A percentile compares a stretch with the other conserved stretches of the same genome.
Conservation (phyloP, 2,888 invertebrate species). For the Trissonchulus sp. region DNA sequence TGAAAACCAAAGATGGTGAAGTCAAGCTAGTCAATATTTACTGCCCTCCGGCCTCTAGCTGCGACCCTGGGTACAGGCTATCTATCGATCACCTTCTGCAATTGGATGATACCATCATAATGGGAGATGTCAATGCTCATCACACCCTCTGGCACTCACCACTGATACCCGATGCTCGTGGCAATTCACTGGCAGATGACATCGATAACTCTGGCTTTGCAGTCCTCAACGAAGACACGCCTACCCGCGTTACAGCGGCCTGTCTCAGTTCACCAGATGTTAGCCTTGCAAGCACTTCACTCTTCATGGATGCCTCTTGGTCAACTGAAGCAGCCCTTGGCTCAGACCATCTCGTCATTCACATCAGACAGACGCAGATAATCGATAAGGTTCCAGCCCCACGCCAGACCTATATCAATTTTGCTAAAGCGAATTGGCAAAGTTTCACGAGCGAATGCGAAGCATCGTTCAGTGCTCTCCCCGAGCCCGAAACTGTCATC, state of each 20-base stretch:
- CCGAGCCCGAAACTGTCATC: not conserved
- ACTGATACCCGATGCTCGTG: not conserved
- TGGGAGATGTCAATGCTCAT: not conserved
- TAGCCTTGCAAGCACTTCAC: not conserved
- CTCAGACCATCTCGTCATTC: not conserved
- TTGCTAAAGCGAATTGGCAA: slow-evolving; percentile 7
- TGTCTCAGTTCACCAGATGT: not conserved
- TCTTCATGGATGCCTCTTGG: not conserved
- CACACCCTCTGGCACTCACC: slow-evolving; percentile 9
- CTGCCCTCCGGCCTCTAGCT: slow-evolving; percentile 3
- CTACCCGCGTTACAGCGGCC: not conserved
- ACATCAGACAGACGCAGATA: not conserved
- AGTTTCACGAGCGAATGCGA: not conserved
- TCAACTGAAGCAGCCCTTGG: not conserved
- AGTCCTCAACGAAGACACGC: slow-evolving; percentile 17
- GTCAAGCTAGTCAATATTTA: not conserved
- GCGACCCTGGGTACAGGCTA: not conserved
- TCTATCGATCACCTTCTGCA: not conserved
- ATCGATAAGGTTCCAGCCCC: not conserved
- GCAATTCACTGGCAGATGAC: not conserved
- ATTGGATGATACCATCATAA: not conserved
- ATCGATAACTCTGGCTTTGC: slow-evolving; percentile 6
- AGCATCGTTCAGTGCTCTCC: not conserved
- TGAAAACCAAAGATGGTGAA: slow-evolving; percentile 4
- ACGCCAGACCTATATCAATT: slow-evolving; percentile 1